These are phyloP conservation scores for Montipora capricornis DNA, from an alignment of 64 coral and sea anemone genomes.

Conservation along the genomic window DNA sequence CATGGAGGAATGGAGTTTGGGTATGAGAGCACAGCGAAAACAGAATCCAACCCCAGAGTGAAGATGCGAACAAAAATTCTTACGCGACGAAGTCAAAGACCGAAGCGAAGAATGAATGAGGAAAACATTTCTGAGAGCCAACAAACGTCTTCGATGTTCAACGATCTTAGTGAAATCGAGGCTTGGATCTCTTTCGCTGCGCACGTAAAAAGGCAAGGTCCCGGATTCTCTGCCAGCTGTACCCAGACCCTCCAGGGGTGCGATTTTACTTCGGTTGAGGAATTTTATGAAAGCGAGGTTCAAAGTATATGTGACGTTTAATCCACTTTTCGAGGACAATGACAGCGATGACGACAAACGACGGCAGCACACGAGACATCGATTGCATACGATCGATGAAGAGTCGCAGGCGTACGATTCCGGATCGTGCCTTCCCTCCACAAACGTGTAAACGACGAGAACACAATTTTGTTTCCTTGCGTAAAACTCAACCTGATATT, in stretches of 20 bases:
- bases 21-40: not conserved
- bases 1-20: not conserved
- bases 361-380: not conserved
- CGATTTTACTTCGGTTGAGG: not conserved
- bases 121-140: not conserved
- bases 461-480: too few species aligned
- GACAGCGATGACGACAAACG: not conserved
- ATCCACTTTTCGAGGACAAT: conserved; percentile 40
- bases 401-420: conserved; percentile 4
- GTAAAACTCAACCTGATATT: too few species aligned
- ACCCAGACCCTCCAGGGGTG: conserved; percentile 21
- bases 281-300: conserved; percentile 38
- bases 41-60: not conserved
- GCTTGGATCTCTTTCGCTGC: conserved; percentile 21
- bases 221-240: conserved; percentile 46
- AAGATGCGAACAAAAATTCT: conserved; percentile 1
- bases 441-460: too few species aligned
- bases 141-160: not conserved
- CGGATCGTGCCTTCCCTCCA: too few species aligned
- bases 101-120: not conserved
- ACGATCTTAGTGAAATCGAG: conserved; percentile 11
- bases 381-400: conserved; percentile 49
- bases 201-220: conserved; percentile 32
- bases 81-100: conserved; percentile 21
- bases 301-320: conserved; percentile 33